Percentiles rank a stretch among this genome's conserved stretches.
phyloP scores from a whole-genome alignment of 2,888 invertebrate genomes.

The Apodemia zela region DNA sequence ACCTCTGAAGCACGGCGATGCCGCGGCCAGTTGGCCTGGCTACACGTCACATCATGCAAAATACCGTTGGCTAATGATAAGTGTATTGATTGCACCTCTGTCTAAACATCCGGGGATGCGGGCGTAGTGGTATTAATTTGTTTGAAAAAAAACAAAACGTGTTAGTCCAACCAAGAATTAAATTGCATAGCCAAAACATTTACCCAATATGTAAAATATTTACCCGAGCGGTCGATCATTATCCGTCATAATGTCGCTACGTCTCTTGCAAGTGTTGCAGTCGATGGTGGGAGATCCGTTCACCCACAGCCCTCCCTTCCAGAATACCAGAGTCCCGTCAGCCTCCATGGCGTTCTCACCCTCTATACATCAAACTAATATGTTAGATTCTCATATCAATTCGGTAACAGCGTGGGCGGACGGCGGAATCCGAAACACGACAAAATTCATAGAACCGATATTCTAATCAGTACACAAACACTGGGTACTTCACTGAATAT shows the following conservation, averaged over 20 bases:
- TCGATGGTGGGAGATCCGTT: conserved; percentile 64
- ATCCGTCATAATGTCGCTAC: conserved; percentile 66
- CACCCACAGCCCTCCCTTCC: conserved; percentile 72
- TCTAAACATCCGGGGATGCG: too few species aligned
- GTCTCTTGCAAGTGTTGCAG: conserved; percentile 71
- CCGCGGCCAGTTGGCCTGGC: too few species aligned
- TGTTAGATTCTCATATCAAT: conserved; percentile 7
- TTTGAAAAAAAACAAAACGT: too few species aligned
- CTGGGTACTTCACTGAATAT: background rate
- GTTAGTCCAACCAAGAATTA: too few species aligned
- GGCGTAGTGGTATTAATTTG: too few species aligned
- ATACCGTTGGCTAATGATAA: too few species aligned
- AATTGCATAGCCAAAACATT: too few species aligned
- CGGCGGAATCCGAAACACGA: background rate
- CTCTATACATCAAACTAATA: conserved; percentile 29
- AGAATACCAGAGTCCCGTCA: conserved; percentile 69
- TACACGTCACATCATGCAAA: too few species aligned
- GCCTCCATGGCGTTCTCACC: conserved; percentile 61
- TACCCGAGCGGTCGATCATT: conserved; percentile 66
- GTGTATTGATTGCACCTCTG: too few species aligned
- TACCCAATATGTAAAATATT: conserved; percentile 32
- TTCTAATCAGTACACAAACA: conserved; percentile 11
- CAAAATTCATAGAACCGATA: conserved; percentile 11
- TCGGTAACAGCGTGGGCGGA: background rate
- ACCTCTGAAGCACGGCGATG: too few species aligned